Evolutionary conservation across 2,797 vertebrate species (phyloP).

Genomic region (Telmatherina bonti): DNA sequence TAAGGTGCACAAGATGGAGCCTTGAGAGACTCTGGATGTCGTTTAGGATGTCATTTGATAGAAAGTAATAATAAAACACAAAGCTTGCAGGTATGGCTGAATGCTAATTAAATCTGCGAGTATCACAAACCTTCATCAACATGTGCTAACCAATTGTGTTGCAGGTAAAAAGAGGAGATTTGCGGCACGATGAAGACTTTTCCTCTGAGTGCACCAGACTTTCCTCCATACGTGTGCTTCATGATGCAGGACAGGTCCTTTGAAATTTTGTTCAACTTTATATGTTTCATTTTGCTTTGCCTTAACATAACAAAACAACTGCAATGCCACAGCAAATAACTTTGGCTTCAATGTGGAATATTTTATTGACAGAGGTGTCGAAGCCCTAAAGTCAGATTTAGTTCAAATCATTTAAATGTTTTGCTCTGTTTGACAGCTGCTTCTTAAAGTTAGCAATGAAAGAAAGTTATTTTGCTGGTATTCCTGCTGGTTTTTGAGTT

Average conservation of each 20-base stretch:
- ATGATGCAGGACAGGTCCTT: constrained; percentile 80
- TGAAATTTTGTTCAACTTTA: background rate
- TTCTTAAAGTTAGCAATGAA: too few relatives aligned
- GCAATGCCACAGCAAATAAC: background rate
- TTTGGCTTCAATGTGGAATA: background rate
- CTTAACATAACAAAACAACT: background rate
- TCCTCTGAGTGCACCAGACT: constrained; percentile 66
- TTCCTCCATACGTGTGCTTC: constrained; percentile 73
- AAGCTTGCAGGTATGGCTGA: too few relatives aligned
- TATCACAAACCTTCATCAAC: background rate
- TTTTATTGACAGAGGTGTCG: too few relatives aligned
- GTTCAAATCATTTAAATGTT: too few relatives aligned
- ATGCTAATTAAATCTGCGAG: background rate
- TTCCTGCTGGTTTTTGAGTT: background rate
- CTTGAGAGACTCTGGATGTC: too few relatives aligned
- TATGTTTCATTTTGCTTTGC: background rate
- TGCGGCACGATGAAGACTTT: constrained; percentile 74
- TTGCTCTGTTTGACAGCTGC: too few relatives aligned
- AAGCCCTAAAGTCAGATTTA: too few relatives aligned
- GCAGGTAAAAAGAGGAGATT: constrained; percentile 82
- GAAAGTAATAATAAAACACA: too few relatives aligned
- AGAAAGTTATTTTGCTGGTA: too few relatives aligned
- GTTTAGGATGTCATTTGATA: too few relatives aligned
- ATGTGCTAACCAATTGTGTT: constrained; percentile 2
- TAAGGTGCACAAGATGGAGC: too few relatives aligned